Evolutionary conservation across 2,797 vertebrate species (phyloP), one percentile per base, ranked within the genome.

Genomic region (Taeniopygia guttata): DNA sequence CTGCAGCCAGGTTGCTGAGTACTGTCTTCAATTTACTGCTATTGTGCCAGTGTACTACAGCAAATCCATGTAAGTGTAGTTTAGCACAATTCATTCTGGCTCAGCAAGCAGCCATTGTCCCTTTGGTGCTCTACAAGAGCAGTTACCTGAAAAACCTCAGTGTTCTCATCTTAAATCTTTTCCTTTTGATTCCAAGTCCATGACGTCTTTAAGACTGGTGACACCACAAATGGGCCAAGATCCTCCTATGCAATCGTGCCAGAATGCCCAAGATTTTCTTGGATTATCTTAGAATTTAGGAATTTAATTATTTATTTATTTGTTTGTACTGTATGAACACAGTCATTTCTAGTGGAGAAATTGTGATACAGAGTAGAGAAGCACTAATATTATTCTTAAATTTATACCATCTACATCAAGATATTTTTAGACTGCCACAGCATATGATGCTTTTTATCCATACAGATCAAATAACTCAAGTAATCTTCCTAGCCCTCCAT

Each of bases 201-300:
- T 9, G 42, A 38, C 11, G 20, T 84, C 43, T 52, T 69, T 60
- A 16, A 59, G 30, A 55, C 20, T 45, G 29, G 22, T 67, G 46
- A 38, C 14, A 62, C 8, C 17, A 64, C 14, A 78, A 68, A 56
- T 4, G 12, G 13, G 21, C 46, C 70, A 78, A 87, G 49, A 86
- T 8, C 30, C 8, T 74, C 67, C 76, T 54, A 18, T 0, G 0
- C 5, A 43, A 36, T 62, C 11, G 16, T 64, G 21, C 16, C n/a
- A 22, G 36, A 69, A 75, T 29, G 19, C 21, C 21, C 36, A 66
- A 75, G 52, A 45, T 60, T 91, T 91, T 84, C n/a, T 75, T 55
- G 38, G 19, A 58, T 84, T 84, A 66, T 54, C 73, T 84, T 2
- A 1, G 13, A 64, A 32, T 29, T 63, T 84, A 67, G 19, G 5